These are phyloP conservation scores for Drepana falcataria DNA, from an alignment of 2,888 invertebrate genomes.

Conservation along the genomic window DNA sequence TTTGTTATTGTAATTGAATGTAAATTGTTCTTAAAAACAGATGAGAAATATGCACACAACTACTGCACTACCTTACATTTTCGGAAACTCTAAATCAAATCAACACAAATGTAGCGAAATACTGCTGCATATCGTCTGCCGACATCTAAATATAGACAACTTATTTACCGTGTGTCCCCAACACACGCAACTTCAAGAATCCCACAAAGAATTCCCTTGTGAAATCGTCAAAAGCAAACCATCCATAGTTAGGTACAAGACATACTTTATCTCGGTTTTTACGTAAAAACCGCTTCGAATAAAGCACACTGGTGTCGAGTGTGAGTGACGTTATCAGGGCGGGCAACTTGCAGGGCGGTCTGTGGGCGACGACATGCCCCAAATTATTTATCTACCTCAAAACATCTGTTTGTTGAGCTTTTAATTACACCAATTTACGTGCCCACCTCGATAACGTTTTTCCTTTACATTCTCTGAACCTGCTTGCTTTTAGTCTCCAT, in stretches of 20 bases:
- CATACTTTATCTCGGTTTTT: conserved; percentile 46
- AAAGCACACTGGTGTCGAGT: conserved; percentile 45
- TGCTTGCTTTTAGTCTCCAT: not conserved
- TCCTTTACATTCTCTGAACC: conserved; percentile 15
- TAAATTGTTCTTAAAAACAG: too few species aligned
- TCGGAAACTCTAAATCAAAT: too few species aligned
- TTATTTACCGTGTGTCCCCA: too few species aligned
- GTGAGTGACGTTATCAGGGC: conserved; percentile 64
- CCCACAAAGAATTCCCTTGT: not conserved
- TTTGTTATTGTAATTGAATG: too few species aligned
- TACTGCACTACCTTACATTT: too few species aligned
- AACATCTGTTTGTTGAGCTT: conserved; percentile 49
- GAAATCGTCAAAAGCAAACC: not conserved
- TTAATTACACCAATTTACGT: conserved; percentile 54
- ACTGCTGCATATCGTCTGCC: too few species aligned
- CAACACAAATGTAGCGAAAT: too few species aligned
- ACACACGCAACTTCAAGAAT: too few species aligned
- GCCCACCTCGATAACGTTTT: conserved; percentile 6
- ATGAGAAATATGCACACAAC: too few species aligned
- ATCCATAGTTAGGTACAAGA: conserved; percentile 15
- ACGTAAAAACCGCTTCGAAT: conserved; percentile 35
- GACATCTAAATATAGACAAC: too few species aligned
- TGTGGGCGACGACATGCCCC: conserved; percentile 29
- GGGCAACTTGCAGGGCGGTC: conserved; percentile 37
- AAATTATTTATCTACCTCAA: conserved; percentile 49